Base-by-base conservation (phyloP, 2,888 invertebrate genomes). In the Andrena bicolor region DNA sequence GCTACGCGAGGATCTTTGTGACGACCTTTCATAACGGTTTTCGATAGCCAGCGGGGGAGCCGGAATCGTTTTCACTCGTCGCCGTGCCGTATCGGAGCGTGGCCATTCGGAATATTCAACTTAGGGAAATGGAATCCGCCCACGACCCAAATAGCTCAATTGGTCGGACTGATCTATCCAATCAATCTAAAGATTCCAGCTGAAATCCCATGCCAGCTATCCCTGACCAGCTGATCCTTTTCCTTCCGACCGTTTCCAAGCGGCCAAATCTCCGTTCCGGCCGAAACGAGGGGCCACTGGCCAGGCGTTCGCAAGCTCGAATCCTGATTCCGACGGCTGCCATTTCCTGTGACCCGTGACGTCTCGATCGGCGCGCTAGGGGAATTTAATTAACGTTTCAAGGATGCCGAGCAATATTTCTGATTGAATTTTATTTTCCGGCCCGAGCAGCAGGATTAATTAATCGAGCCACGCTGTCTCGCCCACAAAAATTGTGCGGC, bases 41-140 rank as follows among this genome's bases (percentile, higher is more conserved):
- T 56, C 56, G 56, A 56, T 56, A 56, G 56, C 3, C 26, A 10
- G 13, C 3, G 23, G 23, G 10, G 26, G 10, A 56, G 23, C 23
- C 23, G 56, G 56, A 56, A 56, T 56, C 56, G 56, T 56, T 56
- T 56, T 56, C 56, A 23, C 53, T 56, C 23, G 10, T 56, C 10
- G 23, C 53, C 20, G 2, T 1, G 10, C 23, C 20, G 8, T 20
- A 3, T 23, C 51, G 20, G 3, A 26, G 30, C 7, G n/a, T 10
- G 65, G 41, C 28, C 65, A 2, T 32, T 53, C 23, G 20, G 35
- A 56, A 68, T 30, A n/a, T 32, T 49, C 32, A 60, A 30, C 32
- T 16, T 23, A 16, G 61, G 23, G 16, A 20, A 32, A 63, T 51
- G 30, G 23, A 48, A 64, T 51, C 49, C n/a, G 72, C 49, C 32